These are phyloP conservation scores for Hemibagrus guttatus DNA, from an alignment of 2,797 vertebrate genomes.

Conservation along the genomic window DNA sequence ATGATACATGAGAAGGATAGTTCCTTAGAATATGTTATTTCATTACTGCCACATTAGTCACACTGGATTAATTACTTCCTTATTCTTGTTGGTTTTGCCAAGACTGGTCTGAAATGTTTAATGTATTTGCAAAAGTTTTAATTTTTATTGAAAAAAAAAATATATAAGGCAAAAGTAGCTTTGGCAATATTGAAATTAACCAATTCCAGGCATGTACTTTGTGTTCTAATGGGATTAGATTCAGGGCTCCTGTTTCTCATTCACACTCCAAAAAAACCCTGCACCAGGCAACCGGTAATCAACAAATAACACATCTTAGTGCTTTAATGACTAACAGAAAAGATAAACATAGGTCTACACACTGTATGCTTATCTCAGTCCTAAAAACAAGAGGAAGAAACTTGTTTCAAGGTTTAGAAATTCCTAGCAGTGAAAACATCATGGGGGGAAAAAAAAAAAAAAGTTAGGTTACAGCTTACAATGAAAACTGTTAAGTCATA, in stretches of 20 bases:
- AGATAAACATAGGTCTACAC: neutral
- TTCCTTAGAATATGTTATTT: neutral
- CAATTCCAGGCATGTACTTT: conserved; percentile 21
- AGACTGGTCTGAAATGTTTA: neutral
- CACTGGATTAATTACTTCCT: neutral
- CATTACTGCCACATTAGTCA: neutral
- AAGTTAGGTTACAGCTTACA: neutral
- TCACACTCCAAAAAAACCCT: neutral
- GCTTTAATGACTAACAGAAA: neutral
- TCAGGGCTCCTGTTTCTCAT: neutral
- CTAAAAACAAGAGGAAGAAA: neutral
- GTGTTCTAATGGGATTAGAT: neutral
- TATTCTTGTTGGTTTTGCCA: neutral
- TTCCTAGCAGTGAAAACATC: neutral
- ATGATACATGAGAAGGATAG: neutral
- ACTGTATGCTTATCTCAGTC: neutral
- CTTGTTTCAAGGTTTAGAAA: neutral
- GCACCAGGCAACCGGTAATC: too few relatives aligned
- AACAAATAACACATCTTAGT: neutral
- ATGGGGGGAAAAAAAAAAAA: neutral
- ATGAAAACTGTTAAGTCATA: neutral
- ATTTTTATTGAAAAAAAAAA: conserved; percentile 42
- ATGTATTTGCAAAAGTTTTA: conserved; percentile 33
- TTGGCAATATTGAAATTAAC: neutral
- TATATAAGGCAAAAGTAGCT: conserved; percentile 29